Evolutionary conservation across 2,888 invertebrate species (phyloP).

Genomic region (Diadegma fenestrale): DNA sequence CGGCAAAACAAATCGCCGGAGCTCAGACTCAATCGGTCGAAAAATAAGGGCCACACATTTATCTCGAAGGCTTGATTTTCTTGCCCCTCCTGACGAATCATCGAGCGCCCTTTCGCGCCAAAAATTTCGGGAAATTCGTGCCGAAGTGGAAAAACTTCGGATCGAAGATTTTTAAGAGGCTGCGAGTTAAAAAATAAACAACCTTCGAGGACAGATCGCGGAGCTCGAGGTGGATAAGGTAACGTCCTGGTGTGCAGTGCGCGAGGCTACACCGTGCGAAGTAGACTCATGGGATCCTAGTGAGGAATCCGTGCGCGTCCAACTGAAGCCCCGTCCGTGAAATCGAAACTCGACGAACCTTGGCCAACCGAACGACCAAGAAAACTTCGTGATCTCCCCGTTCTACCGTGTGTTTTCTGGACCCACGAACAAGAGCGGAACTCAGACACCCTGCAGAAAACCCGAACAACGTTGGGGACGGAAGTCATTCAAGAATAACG

Average conservation of each 20-base stretch:
- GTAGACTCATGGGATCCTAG: slow-evolving; percentile 74
- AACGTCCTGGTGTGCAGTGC: slow-evolving; percentile 74
- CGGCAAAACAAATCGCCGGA: not conserved
- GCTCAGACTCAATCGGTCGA: not conserved
- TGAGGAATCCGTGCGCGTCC: slow-evolving; percentile 63
- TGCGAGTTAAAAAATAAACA: slow-evolving; percentile 42
- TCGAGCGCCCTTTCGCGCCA: not conserved
- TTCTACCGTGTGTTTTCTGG: slow-evolving; percentile 29
- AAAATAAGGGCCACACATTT: not conserved
- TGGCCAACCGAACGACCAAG: slow-evolving; percentile 42
- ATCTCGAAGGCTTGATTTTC: not conserved
- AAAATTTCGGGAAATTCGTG: slow-evolving; percentile 16
- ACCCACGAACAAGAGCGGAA: slow-evolving; percentile 19
- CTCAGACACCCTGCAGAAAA: not conserved
- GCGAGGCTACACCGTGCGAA: slow-evolving; percentile 73
- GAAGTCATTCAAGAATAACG: slow-evolving; percentile 20
- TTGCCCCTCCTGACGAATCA: not conserved
- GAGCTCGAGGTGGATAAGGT: slow-evolving; percentile 61
- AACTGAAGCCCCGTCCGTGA: slow-evolving; percentile 35
- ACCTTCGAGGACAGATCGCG: slow-evolving; percentile 33
- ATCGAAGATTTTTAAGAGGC: not conserved
- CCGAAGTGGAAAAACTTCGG: not conserved
- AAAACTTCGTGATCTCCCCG: slow-evolving; percentile 31
- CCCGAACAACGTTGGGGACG: slow-evolving; percentile 24
- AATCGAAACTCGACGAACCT: slow-evolving; percentile 53